Base-by-base conservation (phyloP, 2,113 vertebrate species). In the Psophia crepitans region DNA sequence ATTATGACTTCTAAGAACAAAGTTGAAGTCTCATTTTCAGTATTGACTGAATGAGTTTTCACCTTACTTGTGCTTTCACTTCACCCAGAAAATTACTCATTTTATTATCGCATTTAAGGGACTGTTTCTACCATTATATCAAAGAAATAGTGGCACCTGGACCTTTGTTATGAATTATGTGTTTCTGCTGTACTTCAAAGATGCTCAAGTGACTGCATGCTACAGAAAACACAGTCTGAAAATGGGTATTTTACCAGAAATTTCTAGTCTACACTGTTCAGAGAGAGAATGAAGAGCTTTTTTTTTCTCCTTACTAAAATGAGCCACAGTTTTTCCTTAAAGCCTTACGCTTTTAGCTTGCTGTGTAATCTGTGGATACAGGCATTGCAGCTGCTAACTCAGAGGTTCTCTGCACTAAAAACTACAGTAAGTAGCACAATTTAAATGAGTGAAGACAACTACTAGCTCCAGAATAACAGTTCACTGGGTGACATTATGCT, bases 81-180 rank as follows among this genome's bases (percentile, higher is more conserved):
- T 93, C 85, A 86, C 51, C 15, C 76, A 94, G 87, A 92, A 90
- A 93, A 93, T 66, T 43, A 90, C 76, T 39, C 33, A 35, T 80
- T 94, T 92, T 83, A 90, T 94, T 63, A 81, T 23, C 24, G n/a
- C 48, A 63, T 63, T 90, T 92, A 88, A 71, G 44, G 60, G 17
- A 77, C 69, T 3, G 4, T 69, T 74, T 61, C 37, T 74, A 32
- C 54, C 58, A 51, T 81, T 65, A n/a, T 28, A 90, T 61, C 63
- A 74, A 77, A 79, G 56, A 30, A 75, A 48, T 6, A 71, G 44
- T 30, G 27, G 71, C 54, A 90, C 30, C 46, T 12, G 51, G 65
- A 90, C 32, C 43, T 88, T 39, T 83, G 58, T 58, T 82, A 66
- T 15, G 48, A 81, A 91, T 87, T 64, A 79, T 1, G 2, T 35